Percentiles rank a stretch among this genome's conserved stretches.
phyloP scores from a whole-genome alignment of 2,888 invertebrate species.

The Cheilosia vulpina region DNA sequence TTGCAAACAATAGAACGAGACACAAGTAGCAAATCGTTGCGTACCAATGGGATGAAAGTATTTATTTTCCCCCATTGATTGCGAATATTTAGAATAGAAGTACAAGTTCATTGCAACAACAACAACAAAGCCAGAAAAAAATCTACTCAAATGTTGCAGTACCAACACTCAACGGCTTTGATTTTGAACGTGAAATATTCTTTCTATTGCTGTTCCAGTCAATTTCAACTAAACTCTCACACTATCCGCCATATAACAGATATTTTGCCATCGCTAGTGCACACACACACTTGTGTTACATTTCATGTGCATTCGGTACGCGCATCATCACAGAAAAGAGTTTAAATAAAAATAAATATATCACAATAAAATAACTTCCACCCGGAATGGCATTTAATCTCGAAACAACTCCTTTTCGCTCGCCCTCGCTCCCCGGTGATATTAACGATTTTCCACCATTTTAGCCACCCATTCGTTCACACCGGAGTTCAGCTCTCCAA shows the following conservation, averaged over 20 bases:
- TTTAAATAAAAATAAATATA: not conserved
- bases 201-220: not conserved
- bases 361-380: constrained; percentile 43
- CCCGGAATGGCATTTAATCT: constrained; percentile 62
- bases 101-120: too few species aligned
- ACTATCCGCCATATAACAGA: too few species aligned
- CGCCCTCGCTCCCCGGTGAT: constrained; percentile 6
- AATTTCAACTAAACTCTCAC: not conserved
- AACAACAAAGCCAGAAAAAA: too few species aligned
- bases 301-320: constrained; percentile 31
- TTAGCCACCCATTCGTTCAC: constrained; percentile 41
- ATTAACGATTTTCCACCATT: constrained; percentile 60
- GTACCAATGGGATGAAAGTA: too few species aligned
- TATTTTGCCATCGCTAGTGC: not conserved
- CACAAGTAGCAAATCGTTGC: too few species aligned
- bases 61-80: too few species aligned
- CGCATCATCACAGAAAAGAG: constrained; percentile 37
- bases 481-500: constrained; percentile 28
- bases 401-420: constrained; percentile 40
- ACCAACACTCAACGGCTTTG: too few species aligned
- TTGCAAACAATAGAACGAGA: too few species aligned
- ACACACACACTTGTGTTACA: not conserved
- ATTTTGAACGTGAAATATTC: too few species aligned
- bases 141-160: too few species aligned
- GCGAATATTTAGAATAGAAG: too few species aligned